These are phyloP conservation scores for Siniperca undulata DNA, from an alignment of 2,797 vertebrate genomes.

Conservation along the genomic window DNA sequence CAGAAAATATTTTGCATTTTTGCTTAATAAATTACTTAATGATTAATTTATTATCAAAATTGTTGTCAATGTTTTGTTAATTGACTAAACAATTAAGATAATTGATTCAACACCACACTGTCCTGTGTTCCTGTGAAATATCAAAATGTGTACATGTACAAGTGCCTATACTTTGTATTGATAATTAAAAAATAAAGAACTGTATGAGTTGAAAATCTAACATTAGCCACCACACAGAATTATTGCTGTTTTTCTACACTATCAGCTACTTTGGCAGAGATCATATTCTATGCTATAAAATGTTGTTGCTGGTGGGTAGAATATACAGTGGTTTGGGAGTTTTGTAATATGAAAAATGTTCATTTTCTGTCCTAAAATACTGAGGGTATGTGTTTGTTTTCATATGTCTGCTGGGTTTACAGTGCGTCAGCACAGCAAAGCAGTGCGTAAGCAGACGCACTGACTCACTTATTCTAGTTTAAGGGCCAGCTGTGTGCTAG, in stretches of 20 bases:
- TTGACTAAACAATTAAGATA: neutral
- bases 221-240: neutral
- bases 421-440: slow-evolving; percentile 59
- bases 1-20: neutral
- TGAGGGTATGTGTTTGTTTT: slow-evolving; percentile 45
- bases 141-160: neutral
- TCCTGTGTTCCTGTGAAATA: neutral
- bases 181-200: neutral
- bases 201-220: neutral
- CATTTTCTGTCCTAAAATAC: slow-evolving; percentile 29
- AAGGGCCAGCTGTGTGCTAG: slow-evolving; percentile 80
- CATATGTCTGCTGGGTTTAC: slow-evolving; percentile 34
- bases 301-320: slow-evolving; percentile 18
- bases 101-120: neutral
- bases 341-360: slow-evolving; percentile 52
- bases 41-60: neutral
- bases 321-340: slow-evolving; percentile 18
- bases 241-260: slow-evolving; percentile 2
- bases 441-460: slow-evolving; percentile 64
- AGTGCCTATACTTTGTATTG: neutral
- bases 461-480: slow-evolving; percentile 62
- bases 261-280: neutral
- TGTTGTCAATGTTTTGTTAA: neutral
- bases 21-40: neutral
- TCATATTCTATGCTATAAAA: slow-evolving; percentile 26